Conservation (phyloP, 2,113 vertebrate species). For the Danionella cerebrum region DNA sequence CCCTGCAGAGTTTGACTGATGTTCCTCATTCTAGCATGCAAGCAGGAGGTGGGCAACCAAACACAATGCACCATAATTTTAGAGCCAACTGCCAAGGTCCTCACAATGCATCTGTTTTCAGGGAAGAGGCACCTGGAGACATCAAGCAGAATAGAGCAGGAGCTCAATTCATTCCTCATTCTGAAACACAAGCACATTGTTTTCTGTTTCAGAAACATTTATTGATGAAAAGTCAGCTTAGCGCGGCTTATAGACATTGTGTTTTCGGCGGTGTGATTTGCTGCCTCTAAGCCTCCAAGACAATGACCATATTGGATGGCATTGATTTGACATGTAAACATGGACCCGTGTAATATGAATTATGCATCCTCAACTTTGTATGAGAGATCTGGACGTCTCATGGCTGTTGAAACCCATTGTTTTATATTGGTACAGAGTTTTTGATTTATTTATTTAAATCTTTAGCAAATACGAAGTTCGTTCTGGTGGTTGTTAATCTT, state of each 20-base stretch:
- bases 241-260: background rate
- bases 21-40: slow-evolving; percentile 18
- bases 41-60: slow-evolving; percentile 12
- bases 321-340: slow-evolving; percentile 15
- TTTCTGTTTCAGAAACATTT: slow-evolving; percentile 10
- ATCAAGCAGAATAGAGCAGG: background rate
- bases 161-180: slow-evolving; percentile 18
- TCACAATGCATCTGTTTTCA: slow-evolving; percentile 1
- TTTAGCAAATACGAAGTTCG: too few species aligned
- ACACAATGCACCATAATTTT: slow-evolving; percentile 17
- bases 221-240: slow-evolving; percentile 17
- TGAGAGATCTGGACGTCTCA: too few species aligned
- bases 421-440: too few species aligned
- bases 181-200: background rate
- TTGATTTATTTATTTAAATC: too few species aligned
- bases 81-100: background rate
- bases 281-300: background rate
- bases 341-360: background rate
- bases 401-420: too few species aligned
- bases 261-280: background rate
- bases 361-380: background rate
- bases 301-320: background rate
- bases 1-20: slow-evolving; percentile 22
- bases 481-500: too few species aligned
- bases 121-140: slow-evolving; percentile 2